phyloP scores from a whole-genome alignment of 2,888 invertebrate genomes.

The Tetropium fuscum region DNA sequence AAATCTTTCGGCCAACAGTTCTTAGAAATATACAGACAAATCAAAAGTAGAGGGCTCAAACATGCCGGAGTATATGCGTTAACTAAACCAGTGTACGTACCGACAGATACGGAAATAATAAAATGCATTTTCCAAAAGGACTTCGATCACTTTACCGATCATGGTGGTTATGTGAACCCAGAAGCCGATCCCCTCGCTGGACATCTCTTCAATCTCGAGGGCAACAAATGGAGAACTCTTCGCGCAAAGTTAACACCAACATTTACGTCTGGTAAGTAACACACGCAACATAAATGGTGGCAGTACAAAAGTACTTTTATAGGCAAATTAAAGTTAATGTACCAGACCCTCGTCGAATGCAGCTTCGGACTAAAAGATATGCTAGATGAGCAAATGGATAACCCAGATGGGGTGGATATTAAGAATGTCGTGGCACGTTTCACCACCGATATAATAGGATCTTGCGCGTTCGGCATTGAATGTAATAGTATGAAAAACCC shows the following conservation, averaged over 20 bases:
- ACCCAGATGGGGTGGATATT: slow-evolving; percentile 42
- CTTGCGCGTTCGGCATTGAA: slow-evolving; percentile 72
- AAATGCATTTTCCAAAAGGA: slow-evolving; percentile 69
- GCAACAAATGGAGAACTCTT: slow-evolving; percentile 62
- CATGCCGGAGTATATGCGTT: slow-evolving; percentile 58
- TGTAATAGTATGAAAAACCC: slow-evolving; percentile 69
- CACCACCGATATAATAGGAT: slow-evolving; percentile 71
- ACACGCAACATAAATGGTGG: not conserved
- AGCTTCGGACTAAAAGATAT: slow-evolving; percentile 47
- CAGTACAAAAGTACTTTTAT: not conserved
- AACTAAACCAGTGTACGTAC: slow-evolving; percentile 49
- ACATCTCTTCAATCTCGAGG: slow-evolving; percentile 50
- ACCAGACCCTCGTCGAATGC: slow-evolving; percentile 53
- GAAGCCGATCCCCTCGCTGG: slow-evolving; percentile 53
- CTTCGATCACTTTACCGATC: slow-evolving; percentile 56
- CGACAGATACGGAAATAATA: slow-evolving; percentile 45
- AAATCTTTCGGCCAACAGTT: slow-evolving; percentile 23
- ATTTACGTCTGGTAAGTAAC: slow-evolving; percentile 57
- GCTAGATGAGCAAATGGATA: slow-evolving; percentile 39
- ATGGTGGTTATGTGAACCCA: slow-evolving; percentile 42
- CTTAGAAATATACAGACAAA: slow-evolving; percentile 9
- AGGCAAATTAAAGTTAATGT: slow-evolving; percentile 60
- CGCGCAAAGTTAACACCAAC: slow-evolving; percentile 61
- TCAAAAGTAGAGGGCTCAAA: slow-evolving; percentile 28
- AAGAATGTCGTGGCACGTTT: slow-evolving; percentile 68